Conservation (phyloP, 1,140 invertebrate genomes). For the Lethrus apterus region DNA sequence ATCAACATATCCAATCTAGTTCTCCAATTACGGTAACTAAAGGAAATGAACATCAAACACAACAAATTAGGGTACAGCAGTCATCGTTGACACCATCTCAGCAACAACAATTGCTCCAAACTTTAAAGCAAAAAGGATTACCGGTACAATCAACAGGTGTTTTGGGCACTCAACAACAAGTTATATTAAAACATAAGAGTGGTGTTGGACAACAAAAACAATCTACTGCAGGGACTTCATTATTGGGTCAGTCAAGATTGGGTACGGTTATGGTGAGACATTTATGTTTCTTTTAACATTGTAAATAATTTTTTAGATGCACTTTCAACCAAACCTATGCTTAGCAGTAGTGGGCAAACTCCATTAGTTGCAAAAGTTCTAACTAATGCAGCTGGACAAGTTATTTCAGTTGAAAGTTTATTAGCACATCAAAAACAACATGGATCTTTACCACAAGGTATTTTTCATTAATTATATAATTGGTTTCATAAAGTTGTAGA, state of each 20-base stretch:
- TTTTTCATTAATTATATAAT: constrained; percentile 7
- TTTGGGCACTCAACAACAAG: constrained; percentile 28
- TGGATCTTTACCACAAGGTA: constrained; percentile 40
- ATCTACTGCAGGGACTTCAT: constrained; percentile 25
- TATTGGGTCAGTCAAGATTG: constrained; percentile 21
- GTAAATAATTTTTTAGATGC: constrained; percentile 14
- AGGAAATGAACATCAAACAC: not conserved
- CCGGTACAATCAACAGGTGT: constrained; percentile 32
- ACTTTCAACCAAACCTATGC: constrained; percentile 23
- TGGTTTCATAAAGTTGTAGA: too few species aligned
- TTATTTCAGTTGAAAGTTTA: constrained; percentile 61
- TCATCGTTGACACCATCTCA: constrained; percentile 40
- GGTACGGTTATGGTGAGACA: constrained; percentile 7
- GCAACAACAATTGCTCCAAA: constrained; percentile 44
- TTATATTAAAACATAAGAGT: constrained; percentile 33
- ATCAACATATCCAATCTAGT: constrained; percentile 4
- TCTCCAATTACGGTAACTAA: not conserved
- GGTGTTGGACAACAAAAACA: constrained; percentile 29
- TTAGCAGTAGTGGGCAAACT: constrained; percentile 25
- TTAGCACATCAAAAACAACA: constrained; percentile 52
- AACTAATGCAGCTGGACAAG: constrained; percentile 52
- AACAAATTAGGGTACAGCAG: constrained; percentile 18
- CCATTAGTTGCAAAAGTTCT: constrained; percentile 51
- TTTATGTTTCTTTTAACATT: not conserved
- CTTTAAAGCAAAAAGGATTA: constrained; percentile 39